These are phyloP conservation scores for Leptarthrus brevirostris DNA, from an alignment of 2,888 invertebrate genomes.

Conservation along the genomic window DNA sequence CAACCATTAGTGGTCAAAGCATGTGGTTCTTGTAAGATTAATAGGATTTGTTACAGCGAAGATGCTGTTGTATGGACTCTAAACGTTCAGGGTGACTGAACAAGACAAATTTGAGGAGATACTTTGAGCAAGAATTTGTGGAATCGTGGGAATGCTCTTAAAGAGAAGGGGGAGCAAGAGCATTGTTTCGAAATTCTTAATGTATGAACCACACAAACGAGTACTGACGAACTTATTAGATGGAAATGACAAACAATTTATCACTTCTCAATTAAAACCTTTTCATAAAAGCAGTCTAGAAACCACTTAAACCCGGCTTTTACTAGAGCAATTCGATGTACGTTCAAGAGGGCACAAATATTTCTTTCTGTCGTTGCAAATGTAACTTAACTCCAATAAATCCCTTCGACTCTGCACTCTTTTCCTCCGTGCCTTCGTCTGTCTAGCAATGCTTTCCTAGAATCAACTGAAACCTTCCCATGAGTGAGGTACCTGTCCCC, in stretches of 20 bases:
- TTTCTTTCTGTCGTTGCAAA: neutral
- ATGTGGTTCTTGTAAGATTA: neutral
- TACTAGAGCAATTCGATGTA: no score
- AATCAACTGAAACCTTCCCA: neutral
- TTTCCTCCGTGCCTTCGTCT: neutral
- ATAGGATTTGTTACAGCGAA: neutral
- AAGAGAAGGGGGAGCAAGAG: no score
- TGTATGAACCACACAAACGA: no score
- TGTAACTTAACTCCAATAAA: neutral
- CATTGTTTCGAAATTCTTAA: no score
- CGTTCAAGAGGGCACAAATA: neutral
- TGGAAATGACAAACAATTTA: no score
- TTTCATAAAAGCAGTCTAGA: no score
- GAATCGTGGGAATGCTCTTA: neutral
- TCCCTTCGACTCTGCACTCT: neutral
- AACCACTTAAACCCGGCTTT: no score
- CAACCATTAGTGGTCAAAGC: constrained; percentile 3
- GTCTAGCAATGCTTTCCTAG: neutral
- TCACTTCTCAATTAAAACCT: no score
- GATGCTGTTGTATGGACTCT: neutral
- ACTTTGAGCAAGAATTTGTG: neutral
- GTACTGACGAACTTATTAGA: no score
- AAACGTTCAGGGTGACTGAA: neutral
- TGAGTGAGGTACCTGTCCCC: neutral
- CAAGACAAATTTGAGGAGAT: no score